Base-by-base conservation (phyloP, 2,888 invertebrate genomes). In the Ennomos quercinarius region DNA sequence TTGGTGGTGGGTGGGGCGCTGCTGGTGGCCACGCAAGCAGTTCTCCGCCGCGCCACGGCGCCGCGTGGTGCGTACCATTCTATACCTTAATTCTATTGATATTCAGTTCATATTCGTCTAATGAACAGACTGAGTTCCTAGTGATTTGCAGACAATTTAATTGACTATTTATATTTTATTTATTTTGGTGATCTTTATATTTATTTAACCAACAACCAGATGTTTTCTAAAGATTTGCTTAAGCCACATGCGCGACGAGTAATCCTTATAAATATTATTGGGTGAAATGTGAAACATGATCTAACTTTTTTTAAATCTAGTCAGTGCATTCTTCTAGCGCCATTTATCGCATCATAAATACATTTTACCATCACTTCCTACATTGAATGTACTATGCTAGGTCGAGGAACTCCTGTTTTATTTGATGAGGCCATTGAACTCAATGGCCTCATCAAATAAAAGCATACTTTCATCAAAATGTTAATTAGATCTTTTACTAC, bases 1-100 rank as follows among this genome's bases (percentile, higher is more conserved):
- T 94, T 97, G 93, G 95, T 95, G 89, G 95, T 97, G 90, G 97
- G 97, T 87, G 94, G 96, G 87, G 96, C 96, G 82, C 94, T 97
- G 86, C 95, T 97, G 91, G 94, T 95, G 87, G 96, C 97, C 86
- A 97, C 97, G 80, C 96, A 97, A 93, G 95, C 96, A 91, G 96
- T 97, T 86, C 95, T 97, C 90, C 95, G 96, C 90, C 96, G 95
- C 73, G 86, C 84, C 79, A 78, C 83, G 66, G 80, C 81, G 93
- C 94, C 94, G 84, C 94, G 95, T 88, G 95, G 96, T 96, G 95
- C 94, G 95, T 95, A 94, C 80, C 56, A 61, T 48, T 57, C 35
- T 52, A 64, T 58, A 66, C 57, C 46, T 58, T 61, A 51, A 27
- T 0, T 0, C n/a, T 6, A 11, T 43, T n/a, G 36, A 3, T 11